Conservation (phyloP, 2,797 vertebrate genomes). For the Dendrocincla tyrannina region DNA sequence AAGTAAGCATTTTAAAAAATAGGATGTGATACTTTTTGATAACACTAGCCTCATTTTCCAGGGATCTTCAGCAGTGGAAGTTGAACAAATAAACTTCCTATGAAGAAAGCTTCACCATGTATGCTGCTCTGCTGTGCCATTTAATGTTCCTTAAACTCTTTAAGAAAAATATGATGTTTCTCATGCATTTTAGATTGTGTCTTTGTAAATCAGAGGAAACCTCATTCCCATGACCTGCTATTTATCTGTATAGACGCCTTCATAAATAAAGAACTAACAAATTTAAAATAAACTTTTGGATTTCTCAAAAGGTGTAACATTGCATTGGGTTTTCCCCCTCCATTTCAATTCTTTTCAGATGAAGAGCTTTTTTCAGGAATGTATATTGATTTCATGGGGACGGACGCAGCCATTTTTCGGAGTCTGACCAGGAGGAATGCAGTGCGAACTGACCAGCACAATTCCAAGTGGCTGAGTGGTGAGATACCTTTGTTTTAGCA, state of each 20-base stretch:
- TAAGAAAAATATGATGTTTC: neutral
- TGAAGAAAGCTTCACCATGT: neutral
- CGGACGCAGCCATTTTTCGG: constrained; percentile 95
- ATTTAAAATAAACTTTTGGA: neutral
- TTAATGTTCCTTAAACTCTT: constrained; percentile 2
- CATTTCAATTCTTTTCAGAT: constrained; percentile 76
- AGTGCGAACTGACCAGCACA: constrained; percentile 95
- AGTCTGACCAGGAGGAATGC: constrained; percentile 93
- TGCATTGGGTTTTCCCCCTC: neutral
- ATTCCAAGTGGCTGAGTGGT: constrained; percentile 99
- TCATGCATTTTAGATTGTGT: neutral
- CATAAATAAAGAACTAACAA: neutral
- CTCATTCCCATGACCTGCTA: neutral
- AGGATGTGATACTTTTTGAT: neutral
- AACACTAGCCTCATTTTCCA: neutral
- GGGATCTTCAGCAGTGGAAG: neutral
- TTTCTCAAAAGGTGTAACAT: neutral
- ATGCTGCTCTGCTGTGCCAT: neutral
- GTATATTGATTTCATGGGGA: constrained; percentile 99
- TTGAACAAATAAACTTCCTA: neutral
- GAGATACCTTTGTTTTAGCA: constrained; percentile 40
- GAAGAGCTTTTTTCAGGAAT: constrained; percentile 98
- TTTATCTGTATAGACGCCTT: neutral
- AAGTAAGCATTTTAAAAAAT: neutral
- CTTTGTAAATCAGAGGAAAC: neutral